phyloP scores from a whole-genome alignment of 2,113 vertebrate species.

The Atractosteus spatula region DNA sequence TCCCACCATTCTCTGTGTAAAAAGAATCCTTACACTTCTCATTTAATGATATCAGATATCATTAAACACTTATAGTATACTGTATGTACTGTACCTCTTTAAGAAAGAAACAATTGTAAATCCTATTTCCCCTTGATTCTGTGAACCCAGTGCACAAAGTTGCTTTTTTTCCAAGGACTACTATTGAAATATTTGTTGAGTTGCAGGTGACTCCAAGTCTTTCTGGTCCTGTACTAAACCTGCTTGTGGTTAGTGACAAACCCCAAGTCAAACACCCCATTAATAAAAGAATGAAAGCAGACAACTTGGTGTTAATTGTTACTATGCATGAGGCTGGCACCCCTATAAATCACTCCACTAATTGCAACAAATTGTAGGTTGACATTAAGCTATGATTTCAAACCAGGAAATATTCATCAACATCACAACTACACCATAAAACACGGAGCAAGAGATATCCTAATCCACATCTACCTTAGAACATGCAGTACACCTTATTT shows the following conservation, averaged over 20 bases:
- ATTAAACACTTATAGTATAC: too few relatives aligned
- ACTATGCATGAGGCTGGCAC: slow-evolving; percentile 58
- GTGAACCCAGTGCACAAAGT: too few relatives aligned
- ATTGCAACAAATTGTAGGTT: slow-evolving; percentile 73
- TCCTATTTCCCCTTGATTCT: too few relatives aligned
- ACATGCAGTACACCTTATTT: slow-evolving; percentile 52
- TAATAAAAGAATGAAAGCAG: slow-evolving; percentile 58
- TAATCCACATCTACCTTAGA: slow-evolving; percentile 53
- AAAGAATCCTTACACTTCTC: too few relatives aligned
- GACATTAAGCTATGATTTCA: slow-evolving; percentile 76
- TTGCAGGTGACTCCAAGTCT: neutral
- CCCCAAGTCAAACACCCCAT: slow-evolving; percentile 58
- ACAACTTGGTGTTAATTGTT: slow-evolving; percentile 70
- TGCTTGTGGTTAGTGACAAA: slow-evolving; percentile 50
- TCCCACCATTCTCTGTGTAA: too few relatives aligned
- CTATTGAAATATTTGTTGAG: neutral
- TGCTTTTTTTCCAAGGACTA: too few relatives aligned
- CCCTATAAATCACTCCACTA: slow-evolving; percentile 71
- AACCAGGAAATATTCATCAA: slow-evolving; percentile 73
- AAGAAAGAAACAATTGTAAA: too few relatives aligned
- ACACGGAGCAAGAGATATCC: slow-evolving; percentile 56
- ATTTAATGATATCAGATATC: too few relatives aligned
- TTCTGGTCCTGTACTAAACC: slow-evolving; percentile 24
- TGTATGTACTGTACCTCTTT: too few relatives aligned
- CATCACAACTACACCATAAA: slow-evolving; percentile 65